phyloP scores from a whole-genome alignment of 2,797 vertebrate species.

The Micromesistius poutassou region DNA sequence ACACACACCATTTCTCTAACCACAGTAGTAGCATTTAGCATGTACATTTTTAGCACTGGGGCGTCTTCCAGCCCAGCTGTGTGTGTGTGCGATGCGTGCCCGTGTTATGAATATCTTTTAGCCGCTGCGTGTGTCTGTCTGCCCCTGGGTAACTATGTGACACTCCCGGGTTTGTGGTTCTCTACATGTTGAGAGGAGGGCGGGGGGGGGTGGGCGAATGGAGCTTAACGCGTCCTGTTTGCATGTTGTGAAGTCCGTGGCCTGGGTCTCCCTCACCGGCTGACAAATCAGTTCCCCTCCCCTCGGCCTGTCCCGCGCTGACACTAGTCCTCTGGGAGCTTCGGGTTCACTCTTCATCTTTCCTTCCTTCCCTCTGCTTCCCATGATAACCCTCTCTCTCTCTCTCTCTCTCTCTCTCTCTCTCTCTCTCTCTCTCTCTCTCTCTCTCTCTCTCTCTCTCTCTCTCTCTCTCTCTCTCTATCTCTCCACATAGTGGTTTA shows the following conservation, averaged over 20 bases:
- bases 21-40: constrained; percentile 15
- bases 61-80: constrained; percentile 25
- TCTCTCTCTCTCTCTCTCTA: not conserved
- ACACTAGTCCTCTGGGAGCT: constrained; percentile 16
- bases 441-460: not conserved
- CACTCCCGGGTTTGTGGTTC: constrained; percentile 55
- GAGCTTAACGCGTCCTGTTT: constrained; percentile 60
- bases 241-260: constrained; percentile 42
- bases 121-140: constrained; percentile 30
- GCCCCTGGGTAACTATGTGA: constrained; percentile 30
- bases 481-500: constrained; percentile 9
- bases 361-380: constrained; percentile 1
- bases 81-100: not conserved
- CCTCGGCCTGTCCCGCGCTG: constrained; percentile 13
- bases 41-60: constrained; percentile 27
- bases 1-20: constrained; percentile 3
- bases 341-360: constrained; percentile 15
- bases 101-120: not conserved
- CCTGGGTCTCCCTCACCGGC: constrained; percentile 26
- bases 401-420: not conserved
- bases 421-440: not conserved
- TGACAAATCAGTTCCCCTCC: constrained; percentile 26
- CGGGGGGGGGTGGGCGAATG: not conserved
- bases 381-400: not conserved
- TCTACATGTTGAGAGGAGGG: constrained; percentile 23